Evolutionary conservation across 2,888 invertebrate genomes (phyloP).

Genomic region (Harmothoe impar): DNA sequence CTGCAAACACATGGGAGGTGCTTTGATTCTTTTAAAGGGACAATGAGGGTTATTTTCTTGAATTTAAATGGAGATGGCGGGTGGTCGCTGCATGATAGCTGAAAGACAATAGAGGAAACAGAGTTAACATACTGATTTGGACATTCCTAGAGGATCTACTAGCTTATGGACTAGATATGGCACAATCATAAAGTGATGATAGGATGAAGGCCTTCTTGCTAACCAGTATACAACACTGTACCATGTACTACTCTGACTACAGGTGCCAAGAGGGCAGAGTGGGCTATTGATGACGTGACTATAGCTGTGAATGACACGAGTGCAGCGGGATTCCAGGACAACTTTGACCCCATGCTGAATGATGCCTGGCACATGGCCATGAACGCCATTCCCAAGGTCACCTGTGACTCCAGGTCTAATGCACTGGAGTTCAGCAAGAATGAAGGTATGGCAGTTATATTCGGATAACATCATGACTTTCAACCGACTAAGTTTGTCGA

Average conservation of each 20-base stretch:
- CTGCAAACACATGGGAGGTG: slow-evolving; percentile 9
- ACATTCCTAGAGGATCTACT: too few relatives aligned
- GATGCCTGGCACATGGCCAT: slow-evolving; percentile 82
- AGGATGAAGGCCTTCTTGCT: too few relatives aligned
- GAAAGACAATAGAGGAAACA: too few relatives aligned
- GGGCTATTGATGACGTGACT: slow-evolving; percentile 83
- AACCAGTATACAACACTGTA: too few relatives aligned
- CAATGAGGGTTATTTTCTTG: too few relatives aligned
- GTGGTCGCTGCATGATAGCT: too few relatives aligned
- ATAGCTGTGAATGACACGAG: slow-evolving; percentile 83
- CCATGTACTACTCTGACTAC: too few relatives aligned
- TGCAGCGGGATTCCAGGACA: slow-evolving; percentile 81
- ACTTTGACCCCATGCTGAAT: slow-evolving; percentile 80
- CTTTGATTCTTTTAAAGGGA: not conserved
- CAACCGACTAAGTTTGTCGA: not conserved
- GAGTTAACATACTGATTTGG: too few relatives aligned
- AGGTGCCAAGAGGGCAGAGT: slow-evolving; percentile 81
- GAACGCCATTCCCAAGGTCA: slow-evolving; percentile 81
- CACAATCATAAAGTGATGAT: too few relatives aligned
- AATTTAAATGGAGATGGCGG: too few relatives aligned
- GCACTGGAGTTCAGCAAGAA: slow-evolving; percentile 82
- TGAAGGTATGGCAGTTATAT: slow-evolving; percentile 73
- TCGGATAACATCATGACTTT: too few relatives aligned
- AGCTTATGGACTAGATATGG: too few relatives aligned
- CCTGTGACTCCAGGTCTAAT: slow-evolving; percentile 80